Evolutionary conservation across 2,888 invertebrate genomes (phyloP), one percentile per base, ranked within the genome.

Genomic region (Chironomus riparius): DNA sequence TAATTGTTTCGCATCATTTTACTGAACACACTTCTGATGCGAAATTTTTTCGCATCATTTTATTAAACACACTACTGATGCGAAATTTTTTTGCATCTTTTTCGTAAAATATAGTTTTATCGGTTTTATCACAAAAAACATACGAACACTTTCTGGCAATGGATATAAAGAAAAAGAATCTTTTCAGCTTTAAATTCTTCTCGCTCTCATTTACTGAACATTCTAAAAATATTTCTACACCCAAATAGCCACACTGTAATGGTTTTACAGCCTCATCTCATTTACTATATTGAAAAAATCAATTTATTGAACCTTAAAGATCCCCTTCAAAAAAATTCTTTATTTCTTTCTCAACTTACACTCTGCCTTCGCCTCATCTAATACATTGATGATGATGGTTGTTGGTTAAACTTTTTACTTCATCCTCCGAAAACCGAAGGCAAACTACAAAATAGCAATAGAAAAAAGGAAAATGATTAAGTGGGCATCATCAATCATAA

Each of bases 261-360:
- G 47, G 70, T 47, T 70, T 47, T n/a, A 13, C 28, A 28, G 24
- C 70, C 70, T 13, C n/a, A 70, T 38, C 47, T 28, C 28, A 56
- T 50, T 50, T 50, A 6, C 38, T 38, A 38, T 50, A 15, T n/a
- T 15, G 15, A 56, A 22, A 48, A 71, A 71, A 71, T 71, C 71
- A 71, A 71, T 71, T 71, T 71, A 71, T 71, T 71, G 71, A 71
- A 71, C 71, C 28, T 71, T 48, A 4, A 50, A 50, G 70, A 50
- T 56, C 15, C 38, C 56, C 56, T 56, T 18, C 15, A 50, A 50
- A 56, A 56, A 50, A 50, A 18, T 38, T 38, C 56, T 56, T 56
- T 56, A 38, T 38, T 38, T 38, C 38, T 10, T 10, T 38, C 38
- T 38, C 38, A 38, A 38, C 38, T 38, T 38, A 38, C 38, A 38